Conservation (phyloP, 1,140 invertebrate genomes). For the Hyphantria cunea region DNA sequence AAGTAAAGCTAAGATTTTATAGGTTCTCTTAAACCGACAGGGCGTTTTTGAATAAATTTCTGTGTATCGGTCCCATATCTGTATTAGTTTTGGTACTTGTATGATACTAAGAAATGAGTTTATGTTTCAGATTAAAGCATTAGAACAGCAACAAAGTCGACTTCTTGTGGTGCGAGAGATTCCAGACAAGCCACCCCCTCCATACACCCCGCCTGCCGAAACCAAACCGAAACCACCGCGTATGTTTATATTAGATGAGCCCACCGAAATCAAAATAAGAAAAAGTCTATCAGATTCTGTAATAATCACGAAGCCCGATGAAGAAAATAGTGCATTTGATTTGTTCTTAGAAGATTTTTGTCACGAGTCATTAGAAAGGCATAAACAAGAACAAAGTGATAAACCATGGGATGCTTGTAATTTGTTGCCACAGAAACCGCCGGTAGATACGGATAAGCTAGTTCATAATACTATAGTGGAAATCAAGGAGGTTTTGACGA, state of each 20-base stretch:
- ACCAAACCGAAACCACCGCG: constrained; percentile 41
- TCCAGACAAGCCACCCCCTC: constrained; percentile 73
- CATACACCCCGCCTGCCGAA: constrained; percentile 68
- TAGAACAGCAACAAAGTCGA: constrained; percentile 70
- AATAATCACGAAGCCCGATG: constrained; percentile 18
- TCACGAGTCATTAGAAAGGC: constrained; percentile 48
- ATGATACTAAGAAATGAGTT: too few relatives aligned
- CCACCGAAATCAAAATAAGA: constrained; percentile 48
- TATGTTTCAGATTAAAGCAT: constrained; percentile 67
- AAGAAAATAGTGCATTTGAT: constrained; percentile 46
- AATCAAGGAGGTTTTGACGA: constrained; percentile 56
- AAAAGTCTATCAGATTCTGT: constrained; percentile 36
- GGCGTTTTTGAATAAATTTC: too few relatives aligned
- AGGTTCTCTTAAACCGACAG: too few relatives aligned
- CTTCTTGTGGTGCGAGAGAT: constrained; percentile 66
- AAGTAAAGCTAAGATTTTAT: too few relatives aligned
- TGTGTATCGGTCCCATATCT: too few relatives aligned
- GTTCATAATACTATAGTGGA: constrained; percentile 44
- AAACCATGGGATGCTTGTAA: constrained; percentile 68
- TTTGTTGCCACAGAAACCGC: constrained; percentile 49
- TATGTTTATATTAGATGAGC: constrained; percentile 48
- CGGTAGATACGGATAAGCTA: constrained; percentile 42
- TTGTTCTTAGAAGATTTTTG: constrained; percentile 66
- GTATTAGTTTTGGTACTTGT: too few relatives aligned
- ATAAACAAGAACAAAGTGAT: constrained; percentile 47